A percentile compares a stretch with the other conserved stretches of the same genome.
Conservation (phyloP, 2,888 invertebrate species). For the Sthenelais limicola region DNA sequence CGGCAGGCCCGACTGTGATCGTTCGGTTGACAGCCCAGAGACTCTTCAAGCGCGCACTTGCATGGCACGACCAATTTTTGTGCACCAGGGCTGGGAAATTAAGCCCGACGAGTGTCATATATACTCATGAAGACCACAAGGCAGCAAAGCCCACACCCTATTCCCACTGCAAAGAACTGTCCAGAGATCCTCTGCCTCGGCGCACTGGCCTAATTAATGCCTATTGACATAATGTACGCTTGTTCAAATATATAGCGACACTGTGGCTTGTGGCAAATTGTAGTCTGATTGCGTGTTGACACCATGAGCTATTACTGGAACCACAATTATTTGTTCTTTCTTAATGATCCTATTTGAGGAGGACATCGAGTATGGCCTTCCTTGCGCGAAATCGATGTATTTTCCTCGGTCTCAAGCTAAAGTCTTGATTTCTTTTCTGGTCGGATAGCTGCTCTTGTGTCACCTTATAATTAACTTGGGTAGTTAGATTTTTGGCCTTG, state of each 20-base stretch:
- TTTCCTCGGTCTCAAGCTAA: no score
- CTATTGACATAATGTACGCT: constrained; percentile 16
- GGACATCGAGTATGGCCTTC: constrained; percentile 6
- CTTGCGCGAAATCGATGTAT: no score
- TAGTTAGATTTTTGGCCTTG: no score
- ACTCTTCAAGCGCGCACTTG: constrained; percentile 1
- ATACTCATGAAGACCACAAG: constrained; percentile 32
- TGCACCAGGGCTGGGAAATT: not conserved
- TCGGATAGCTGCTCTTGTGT: no score
- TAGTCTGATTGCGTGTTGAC: no score
- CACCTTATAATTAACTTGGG: no score
- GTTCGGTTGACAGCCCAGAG: constrained; percentile 30
- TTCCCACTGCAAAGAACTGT: not conserved
- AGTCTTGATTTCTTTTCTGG: no score
- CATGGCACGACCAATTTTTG: constrained; percentile 32
- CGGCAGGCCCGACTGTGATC: not conserved
- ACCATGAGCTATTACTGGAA: no score
- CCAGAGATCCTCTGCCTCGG: not conserved
- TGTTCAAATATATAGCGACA: not conserved
- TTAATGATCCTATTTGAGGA: not conserved
- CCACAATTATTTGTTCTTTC: constrained; percentile 1
- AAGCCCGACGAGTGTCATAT: constrained; percentile 36
- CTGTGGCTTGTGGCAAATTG: no score
- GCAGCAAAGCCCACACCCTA: no score
- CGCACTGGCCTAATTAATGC: constrained; percentile 14